Evolutionary conservation across 1,140 invertebrate genomes (phyloP), one percentile per base, ranked within the genome.

Genomic region (Papilio machaon): DNA sequence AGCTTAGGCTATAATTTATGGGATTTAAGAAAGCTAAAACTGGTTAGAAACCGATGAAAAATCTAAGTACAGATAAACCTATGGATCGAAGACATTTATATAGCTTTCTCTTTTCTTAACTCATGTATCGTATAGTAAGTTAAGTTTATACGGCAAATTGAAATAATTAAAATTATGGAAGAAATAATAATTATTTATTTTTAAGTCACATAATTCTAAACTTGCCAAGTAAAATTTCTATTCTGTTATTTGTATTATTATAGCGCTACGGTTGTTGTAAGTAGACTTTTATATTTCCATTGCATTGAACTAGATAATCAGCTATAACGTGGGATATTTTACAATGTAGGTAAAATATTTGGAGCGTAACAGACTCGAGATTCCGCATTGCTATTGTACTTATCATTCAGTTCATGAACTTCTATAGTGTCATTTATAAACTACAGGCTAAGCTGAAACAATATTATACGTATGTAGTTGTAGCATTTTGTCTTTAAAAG

Each of bases 1-100:
- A 23, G 19, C 30, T 70, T 70, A 35, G 10, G 30, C 30, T 5
- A 70, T 35, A 70, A 35, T 35, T 70, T 70, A 70, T 38, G 4
- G 64, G 64, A 11, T 38, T 70, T 15, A 30, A 70, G 64, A 70
- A 70, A 70, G 64, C 6, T 11, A 19, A 73, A 84, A 86, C 83
- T 82, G 80, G 85, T 86, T 86, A 86, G 83, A 86, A 86, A 82
- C 58, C 73, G 67, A 52, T 47, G 43, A 52, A 54, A 76, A 64
- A 64, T 64, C 30, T 54, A 70, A 35, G 64, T 70, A 38, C 30
- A 70, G n/a, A 70, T 13, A 70, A 70, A 70, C 23, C 64, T 35
- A 17, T 70, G 13, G 64, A 70, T 70, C 64, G 3, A 35, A 35
- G 64, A 4, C 11, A 64, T 64, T 70, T 15, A 70, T 15, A 70